phyloP scores from a whole-genome alignment of 92 coral and sea anemone genomes.

The Phenganax subtilis region DNA sequence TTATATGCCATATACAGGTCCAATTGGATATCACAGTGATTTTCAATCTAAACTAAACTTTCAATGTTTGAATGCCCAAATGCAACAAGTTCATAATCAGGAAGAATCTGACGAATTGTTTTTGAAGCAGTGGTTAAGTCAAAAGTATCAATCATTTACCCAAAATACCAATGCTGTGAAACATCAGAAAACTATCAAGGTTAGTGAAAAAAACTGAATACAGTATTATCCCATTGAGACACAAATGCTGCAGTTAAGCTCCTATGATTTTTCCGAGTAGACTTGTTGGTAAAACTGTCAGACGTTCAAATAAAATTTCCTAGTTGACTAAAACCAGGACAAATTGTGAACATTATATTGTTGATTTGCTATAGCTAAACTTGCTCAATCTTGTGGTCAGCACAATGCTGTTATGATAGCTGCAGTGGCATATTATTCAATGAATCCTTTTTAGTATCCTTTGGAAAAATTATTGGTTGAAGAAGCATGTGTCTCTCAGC shows the following conservation, averaged over 20 bases:
- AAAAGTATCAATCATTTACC: neutral
- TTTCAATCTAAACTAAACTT: neutral
- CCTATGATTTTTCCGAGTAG: neutral
- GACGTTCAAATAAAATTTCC: too few relatives aligned
- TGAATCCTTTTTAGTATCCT: constrained; percentile 46
- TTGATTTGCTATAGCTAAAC: constrained; percentile 18
- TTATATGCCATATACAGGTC: too few relatives aligned
- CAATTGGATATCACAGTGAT: neutral
- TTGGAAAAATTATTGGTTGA: constrained; percentile 8
- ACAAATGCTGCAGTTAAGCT: neutral
- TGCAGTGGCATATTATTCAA: neutral
- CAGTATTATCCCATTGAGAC: too few relatives aligned
- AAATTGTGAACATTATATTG: neutral
- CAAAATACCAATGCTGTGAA: neutral
- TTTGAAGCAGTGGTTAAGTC: constrained; percentile 17
- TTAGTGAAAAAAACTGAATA: neutral
- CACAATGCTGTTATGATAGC: neutral
- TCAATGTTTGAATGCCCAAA: neutral
- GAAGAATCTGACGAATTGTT: constrained; percentile 25
- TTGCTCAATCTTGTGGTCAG: constrained; percentile 18
- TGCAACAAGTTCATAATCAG: constrained; percentile 8
- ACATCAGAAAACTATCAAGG: constrained; percentile 20
- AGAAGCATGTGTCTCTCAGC: neutral
- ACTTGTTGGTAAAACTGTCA: too few relatives aligned
- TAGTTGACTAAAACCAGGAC: too few relatives aligned